These are phyloP conservation scores for Lithophane socia DNA, from an alignment of 2,888 invertebrate species.

Conservation along the genomic window DNA sequence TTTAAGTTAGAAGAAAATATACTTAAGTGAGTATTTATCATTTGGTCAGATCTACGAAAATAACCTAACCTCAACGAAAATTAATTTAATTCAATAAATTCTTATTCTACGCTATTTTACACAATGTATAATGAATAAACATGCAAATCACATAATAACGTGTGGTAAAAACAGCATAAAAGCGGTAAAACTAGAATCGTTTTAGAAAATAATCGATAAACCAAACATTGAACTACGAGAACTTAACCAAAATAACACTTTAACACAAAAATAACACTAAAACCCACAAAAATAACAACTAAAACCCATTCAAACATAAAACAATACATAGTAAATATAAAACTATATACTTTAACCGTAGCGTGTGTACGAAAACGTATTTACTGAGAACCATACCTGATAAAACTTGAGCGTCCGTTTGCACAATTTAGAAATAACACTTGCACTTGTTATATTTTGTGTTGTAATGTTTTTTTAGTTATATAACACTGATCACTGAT, in stretches of 20 bases:
- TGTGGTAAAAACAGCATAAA: constrained; percentile 31
- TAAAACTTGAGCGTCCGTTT: constrained; percentile 44
- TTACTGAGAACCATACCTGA: constrained; percentile 52
- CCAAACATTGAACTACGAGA: constrained; percentile 50
- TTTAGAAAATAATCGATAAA: constrained; percentile 64
- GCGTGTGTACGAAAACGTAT: constrained; percentile 53
- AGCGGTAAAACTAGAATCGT: constrained; percentile 59
- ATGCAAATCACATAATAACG: neutral
- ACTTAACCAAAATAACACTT: constrained; percentile 34
- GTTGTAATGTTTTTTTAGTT: constrained; percentile 47
- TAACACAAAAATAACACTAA: constrained; percentile 14
- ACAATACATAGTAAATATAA: constrained; percentile 34
- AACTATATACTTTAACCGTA: constrained; percentile 45
- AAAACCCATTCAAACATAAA: constrained; percentile 5
- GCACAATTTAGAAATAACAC: constrained; percentile 48
- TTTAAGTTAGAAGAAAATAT: neutral
- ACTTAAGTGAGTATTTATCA: neutral
- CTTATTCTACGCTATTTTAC: neutral
- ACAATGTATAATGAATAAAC: neutral
- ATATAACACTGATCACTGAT: constrained; percentile 65
- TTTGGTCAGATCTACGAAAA: neutral
- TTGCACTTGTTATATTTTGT: constrained; percentile 32
- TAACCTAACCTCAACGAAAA: constrained; percentile 43
- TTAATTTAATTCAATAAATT: neutral
- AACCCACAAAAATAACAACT: constrained; percentile 9